Evolutionary conservation across 2,888 invertebrate genomes (phyloP), one percentile per base, ranked within the genome.

Genomic region (Rhodophaea formosa): DNA sequence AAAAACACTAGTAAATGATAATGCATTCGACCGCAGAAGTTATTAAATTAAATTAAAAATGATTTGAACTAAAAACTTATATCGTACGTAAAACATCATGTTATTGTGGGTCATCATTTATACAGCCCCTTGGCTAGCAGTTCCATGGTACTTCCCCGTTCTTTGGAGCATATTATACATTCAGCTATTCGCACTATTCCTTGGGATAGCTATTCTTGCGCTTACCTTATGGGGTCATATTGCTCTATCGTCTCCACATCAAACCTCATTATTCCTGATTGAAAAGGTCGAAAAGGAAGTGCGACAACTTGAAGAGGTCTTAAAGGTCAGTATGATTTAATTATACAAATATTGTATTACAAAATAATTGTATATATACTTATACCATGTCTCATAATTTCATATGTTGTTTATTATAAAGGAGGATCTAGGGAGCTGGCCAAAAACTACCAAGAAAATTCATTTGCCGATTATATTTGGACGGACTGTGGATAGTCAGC

Each of bases 381-480:
- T 55, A n/a, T n/a, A n/a, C 5, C 5, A 3, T 23, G 23, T 23
- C 23, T 5, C 23, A 23, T 23, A 49, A 39, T 17, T 46, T 62
- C 53, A 49, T 44, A 6, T 52, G 51, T 46, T 49, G 49, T 55
- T 53, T 54, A 39, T 32, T 58, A 69, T 69, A 23, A 60, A 92
- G 91, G 89, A 89, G 67, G 91, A 91, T 60, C 80, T 82, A 68
- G 77, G 68, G 59, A 90, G 82, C 65, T 89, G 86, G 86, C 85
- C 83, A 10, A 77, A 81, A 63, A 63, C 74, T 39, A 68, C 72
- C 12, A 91, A 84, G 69, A 90, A 88, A 64, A 87, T 90, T 46
- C 94, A 95, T 81, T 91, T 96, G 67, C 95, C 95, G n/a, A 88
- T 95, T n/a, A 93, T 96, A 72, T 95, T 96, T 84, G 96, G 96